A percentile compares a stretch with the other conserved stretches of the same genome.
These are phyloP conservation scores for Anhinga anhinga DNA, from an alignment of 2,113 vertebrate genomes.

Conservation along the genomic window DNA sequence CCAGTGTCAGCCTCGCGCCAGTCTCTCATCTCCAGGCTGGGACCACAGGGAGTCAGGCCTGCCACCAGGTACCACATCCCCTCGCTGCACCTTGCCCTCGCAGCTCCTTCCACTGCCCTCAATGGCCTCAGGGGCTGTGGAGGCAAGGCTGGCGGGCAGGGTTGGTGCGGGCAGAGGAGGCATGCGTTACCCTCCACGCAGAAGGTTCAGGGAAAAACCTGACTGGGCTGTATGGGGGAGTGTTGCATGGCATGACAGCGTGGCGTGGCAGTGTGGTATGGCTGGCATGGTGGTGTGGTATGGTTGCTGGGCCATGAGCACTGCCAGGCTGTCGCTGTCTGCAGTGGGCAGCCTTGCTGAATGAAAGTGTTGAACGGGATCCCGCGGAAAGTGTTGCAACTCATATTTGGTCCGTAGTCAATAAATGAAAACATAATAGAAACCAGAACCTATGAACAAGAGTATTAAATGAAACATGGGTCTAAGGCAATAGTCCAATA, in stretches of 20 bases:
- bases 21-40: neutral
- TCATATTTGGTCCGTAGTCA: neutral
- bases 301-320: fast-evolving
- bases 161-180: fast-evolving
- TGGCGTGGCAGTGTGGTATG: neutral
- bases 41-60: fast-evolving
- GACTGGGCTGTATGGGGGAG: neutral
- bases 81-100: neutral
- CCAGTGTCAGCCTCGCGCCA: fast-evolving
- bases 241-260: neutral
- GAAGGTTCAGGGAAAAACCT: neutral
- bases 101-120: neutral
- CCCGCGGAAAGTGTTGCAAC: neutral
- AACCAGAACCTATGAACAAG: slow-evolving; percentile 36
- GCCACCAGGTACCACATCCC: no score
- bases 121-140: neutral
- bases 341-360: neutral
- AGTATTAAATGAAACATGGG: neutral
- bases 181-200: fast-evolving
- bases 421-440: slow-evolving; percentile 7
- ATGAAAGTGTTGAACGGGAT: neutral
- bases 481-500: neutral
- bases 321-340: fast-evolving
- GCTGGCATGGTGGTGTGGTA: fast-evolving
- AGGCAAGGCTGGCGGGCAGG: fast-evolving